Conservation (phyloP, 2,888 invertebrate species). For the Aspidiotus destructor region DNA sequence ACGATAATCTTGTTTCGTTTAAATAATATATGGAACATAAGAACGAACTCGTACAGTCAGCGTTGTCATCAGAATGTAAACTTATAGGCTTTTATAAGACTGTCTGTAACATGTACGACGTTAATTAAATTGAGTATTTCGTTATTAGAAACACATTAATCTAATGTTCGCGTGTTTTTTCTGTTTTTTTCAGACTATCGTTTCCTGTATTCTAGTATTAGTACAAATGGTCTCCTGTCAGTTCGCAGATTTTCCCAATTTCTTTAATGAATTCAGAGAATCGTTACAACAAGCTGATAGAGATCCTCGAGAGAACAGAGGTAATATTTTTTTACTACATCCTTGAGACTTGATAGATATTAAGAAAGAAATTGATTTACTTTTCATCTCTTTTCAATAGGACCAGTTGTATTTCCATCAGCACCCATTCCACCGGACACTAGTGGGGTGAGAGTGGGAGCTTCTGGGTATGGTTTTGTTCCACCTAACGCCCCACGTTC, state of each 20-base stretch:
- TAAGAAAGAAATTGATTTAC: neutral
- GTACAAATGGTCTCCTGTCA: conserved; percentile 24
- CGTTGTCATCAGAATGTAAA: too few species aligned
- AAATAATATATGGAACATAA: too few species aligned
- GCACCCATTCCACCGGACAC: conserved; percentile 34
- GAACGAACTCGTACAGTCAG: too few species aligned
- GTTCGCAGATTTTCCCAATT: conserved; percentile 25
- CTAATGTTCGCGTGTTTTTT: neutral
- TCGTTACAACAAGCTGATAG: conserved; percentile 9
- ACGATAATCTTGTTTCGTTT: too few species aligned
- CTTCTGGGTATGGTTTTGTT: conserved; percentile 36
- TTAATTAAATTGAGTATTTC: too few species aligned
- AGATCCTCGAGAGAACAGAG: conserved; percentile 34
- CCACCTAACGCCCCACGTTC: conserved; percentile 29
- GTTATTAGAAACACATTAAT: neutral
- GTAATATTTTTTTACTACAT: conserved; percentile 14
- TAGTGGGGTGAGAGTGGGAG: conserved; percentile 35
- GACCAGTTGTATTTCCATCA: conserved; percentile 34
- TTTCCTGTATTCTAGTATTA: conserved; percentile 5
- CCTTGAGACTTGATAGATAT: neutral
- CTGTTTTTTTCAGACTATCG: neutral
- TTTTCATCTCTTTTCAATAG: conserved; percentile 11
- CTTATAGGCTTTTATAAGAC: too few species aligned
- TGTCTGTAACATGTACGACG: too few species aligned
- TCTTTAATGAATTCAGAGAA: conserved; percentile 17